Evolutionary conservation across 2,888 invertebrate species (phyloP).

Genomic region (Galeruca laticollis): DNA sequence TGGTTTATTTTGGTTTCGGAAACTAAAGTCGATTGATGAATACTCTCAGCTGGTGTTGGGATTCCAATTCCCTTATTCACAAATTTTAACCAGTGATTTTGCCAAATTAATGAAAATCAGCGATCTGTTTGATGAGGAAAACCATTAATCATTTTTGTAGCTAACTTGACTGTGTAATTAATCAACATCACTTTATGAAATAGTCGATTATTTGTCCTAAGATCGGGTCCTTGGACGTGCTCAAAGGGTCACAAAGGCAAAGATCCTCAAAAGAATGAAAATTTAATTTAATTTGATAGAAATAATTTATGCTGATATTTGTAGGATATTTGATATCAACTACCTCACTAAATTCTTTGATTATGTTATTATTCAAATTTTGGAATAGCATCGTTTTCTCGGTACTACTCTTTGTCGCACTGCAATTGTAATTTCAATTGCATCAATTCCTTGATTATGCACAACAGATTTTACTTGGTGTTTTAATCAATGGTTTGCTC

Average conservation of each 20-base stretch:
- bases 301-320: too few relatives aligned
- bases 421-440: too few relatives aligned
- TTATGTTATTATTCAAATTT: too few relatives aligned
- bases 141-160: slow-evolving; percentile 61
- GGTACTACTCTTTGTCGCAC: too few relatives aligned
- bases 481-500: too few relatives aligned
- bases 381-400: too few relatives aligned
- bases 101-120: slow-evolving; percentile 64
- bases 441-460: too few relatives aligned
- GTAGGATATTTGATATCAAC: too few relatives aligned
- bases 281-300: too few relatives aligned
- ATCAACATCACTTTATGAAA: slow-evolving; percentile 48
- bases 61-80: slow-evolving; percentile 16
- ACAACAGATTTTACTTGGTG: too few relatives aligned
- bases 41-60: slow-evolving; percentile 18
- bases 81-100: slow-evolving; percentile 50
- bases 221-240: slow-evolving; percentile 24
- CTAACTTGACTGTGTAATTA: slow-evolving; percentile 45
- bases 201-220: slow-evolving; percentile 48
- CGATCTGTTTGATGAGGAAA: slow-evolving; percentile 62
- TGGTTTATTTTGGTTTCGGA: slow-evolving; percentile 27
- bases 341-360: too few relatives aligned
- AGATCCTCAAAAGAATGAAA: background rate
- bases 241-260: background rate
- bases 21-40: slow-evolving; percentile 24